These are phyloP conservation scores for Andrena fulva DNA, from an alignment of 2,888 invertebrate species.

Conservation along the genomic window DNA sequence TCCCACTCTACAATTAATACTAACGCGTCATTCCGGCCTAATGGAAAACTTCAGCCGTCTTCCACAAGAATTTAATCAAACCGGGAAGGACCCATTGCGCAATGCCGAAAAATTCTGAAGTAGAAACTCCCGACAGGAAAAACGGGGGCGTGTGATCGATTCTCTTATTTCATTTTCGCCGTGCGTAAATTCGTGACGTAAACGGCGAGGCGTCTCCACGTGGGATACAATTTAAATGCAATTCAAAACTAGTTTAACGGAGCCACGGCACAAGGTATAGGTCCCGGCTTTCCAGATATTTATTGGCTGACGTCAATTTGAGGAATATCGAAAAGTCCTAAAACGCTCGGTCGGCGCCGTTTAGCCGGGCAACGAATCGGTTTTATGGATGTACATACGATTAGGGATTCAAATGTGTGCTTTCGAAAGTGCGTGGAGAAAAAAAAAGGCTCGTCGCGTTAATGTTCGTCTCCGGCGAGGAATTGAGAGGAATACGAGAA, in stretches of 20 bases:
- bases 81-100: constrained; percentile 7
- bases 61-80: neutral
- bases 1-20: too few relatives aligned
- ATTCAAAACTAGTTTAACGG: constrained; percentile 75
- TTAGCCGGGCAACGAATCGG: constrained; percentile 53
- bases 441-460: constrained; percentile 26
- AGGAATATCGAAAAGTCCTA: constrained; percentile 56
- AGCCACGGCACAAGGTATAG: constrained; percentile 71
- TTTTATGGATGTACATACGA: constrained; percentile 48
- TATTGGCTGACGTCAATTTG: constrained; percentile 60
- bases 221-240: constrained; percentile 63
- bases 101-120: constrained; percentile 11
- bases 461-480: neutral
- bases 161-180: constrained; percentile 14
- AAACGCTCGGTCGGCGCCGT: constrained; percentile 70
- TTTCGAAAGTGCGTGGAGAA: constrained; percentile 48
- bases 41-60: neutral
- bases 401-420: constrained; percentile 56
- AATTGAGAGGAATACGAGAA: neutral
- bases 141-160: constrained; percentile 38
- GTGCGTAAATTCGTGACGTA: constrained; percentile 21
- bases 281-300: constrained; percentile 70
- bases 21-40: too few relatives aligned
- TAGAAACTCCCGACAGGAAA: neutral
- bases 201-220: constrained; percentile 37